These are phyloP conservation scores for Ptychochromis oligacanthus DNA, from an alignment of 2,113 vertebrate genomes.

Conservation along the genomic window DNA sequence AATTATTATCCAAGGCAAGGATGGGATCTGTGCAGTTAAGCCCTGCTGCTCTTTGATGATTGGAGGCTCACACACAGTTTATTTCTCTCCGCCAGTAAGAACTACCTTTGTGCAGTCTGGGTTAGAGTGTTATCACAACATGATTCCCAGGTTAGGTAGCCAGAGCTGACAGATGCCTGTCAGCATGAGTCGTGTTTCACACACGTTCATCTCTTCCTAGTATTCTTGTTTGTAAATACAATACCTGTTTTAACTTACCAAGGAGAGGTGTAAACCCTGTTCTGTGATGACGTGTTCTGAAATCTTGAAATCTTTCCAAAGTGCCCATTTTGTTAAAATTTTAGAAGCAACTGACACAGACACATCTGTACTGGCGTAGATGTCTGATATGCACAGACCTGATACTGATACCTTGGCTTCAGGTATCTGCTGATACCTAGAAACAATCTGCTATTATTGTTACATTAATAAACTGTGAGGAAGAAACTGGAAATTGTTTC, in stretches of 20 bases:
- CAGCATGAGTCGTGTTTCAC: background rate
- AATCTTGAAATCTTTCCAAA: background rate
- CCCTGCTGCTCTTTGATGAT: background rate
- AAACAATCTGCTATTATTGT: too few relatives aligned
- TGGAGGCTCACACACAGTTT: accelerated
- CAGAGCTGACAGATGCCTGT: background rate
- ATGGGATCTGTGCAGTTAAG: background rate
- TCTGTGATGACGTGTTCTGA: background rate
- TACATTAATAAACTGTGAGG: too few relatives aligned
- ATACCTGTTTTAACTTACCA: too few relatives aligned
- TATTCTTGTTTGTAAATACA: too few relatives aligned
- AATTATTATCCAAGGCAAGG: background rate
- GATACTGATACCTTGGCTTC: too few relatives aligned
- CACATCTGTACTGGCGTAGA: too few relatives aligned
- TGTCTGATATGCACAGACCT: too few relatives aligned
- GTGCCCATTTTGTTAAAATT: background rate
- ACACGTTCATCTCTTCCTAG: background rate
- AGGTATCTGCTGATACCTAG: too few relatives aligned
- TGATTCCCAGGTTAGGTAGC: background rate
- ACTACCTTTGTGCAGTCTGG: background rate
- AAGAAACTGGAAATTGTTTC: too few relatives aligned
- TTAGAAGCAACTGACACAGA: background rate
- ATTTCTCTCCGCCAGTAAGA: background rate
- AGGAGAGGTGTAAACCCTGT: too few relatives aligned
- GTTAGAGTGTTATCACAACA: background rate